phyloP scores from a whole-genome alignment of 2,113 vertebrate genomes.

The Capra hircus region DNA sequence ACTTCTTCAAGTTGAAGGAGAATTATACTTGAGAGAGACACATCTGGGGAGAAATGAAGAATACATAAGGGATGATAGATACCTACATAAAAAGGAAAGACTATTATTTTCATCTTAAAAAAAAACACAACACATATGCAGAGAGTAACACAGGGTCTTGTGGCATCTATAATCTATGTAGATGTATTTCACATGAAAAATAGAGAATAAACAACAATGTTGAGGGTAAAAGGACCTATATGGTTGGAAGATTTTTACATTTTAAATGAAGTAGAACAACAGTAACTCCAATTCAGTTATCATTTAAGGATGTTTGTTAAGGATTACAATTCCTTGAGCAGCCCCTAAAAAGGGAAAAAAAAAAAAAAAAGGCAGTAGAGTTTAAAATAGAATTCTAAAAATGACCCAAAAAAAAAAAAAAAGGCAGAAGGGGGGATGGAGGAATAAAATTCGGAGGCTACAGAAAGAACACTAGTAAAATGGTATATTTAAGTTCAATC shows the following conservation, averaged over 20 bases:
- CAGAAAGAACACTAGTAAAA: background rate
- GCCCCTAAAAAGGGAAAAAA: background rate
- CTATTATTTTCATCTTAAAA: background rate
- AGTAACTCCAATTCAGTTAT: background rate
- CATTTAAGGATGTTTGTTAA: background rate
- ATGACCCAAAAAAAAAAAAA: background rate
- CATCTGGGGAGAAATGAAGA: background rate
- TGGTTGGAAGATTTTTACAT: background rate
- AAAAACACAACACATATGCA: background rate
- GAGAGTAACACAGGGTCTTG: background rate
- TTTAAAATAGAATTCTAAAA: background rate
- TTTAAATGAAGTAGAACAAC: background rate
- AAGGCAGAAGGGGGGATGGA: background rate
- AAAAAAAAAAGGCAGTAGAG: background rate
- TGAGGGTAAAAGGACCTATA: too few species aligned
- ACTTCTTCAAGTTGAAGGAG: background rate
- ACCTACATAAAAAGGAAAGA: background rate
- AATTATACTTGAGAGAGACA: background rate
- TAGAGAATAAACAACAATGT: background rate
- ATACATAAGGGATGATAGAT: background rate
- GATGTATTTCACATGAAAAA: background rate
- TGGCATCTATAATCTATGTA: background rate
- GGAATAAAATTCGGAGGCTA: background rate
- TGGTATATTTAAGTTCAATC: background rate
- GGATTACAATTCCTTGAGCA: background rate